Evolutionary conservation across 2,888 invertebrate genomes (phyloP).

Genomic region (Druceiella hillmani): DNA sequence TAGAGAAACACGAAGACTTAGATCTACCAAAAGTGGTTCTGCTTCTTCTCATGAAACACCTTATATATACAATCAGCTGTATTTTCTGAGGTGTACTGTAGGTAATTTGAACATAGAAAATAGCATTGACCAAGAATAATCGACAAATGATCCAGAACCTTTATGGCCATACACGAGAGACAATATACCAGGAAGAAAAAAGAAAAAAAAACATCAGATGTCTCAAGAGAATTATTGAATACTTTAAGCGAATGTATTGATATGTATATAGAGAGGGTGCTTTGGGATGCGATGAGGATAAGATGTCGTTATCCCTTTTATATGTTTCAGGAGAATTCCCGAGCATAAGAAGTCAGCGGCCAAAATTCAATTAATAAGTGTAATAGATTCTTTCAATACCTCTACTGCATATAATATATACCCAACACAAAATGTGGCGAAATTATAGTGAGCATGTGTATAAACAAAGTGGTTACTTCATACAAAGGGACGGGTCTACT

Average conservation of each 20-base stretch:
- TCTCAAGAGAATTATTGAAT: constrained; percentile 18
- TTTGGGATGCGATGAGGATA: constrained; percentile 16
- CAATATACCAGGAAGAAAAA: constrained; percentile 19
- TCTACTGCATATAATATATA: constrained; percentile 14
- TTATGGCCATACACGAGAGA: constrained; percentile 17
- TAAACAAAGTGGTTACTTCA: constrained; percentile 17
- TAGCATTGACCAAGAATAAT: constrained; percentile 19
- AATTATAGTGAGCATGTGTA: constrained; percentile 17
- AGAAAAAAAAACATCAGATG: constrained; percentile 17
- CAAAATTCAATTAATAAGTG: constrained; percentile 13
- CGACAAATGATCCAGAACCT: constrained; percentile 21
- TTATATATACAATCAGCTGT: constrained; percentile 20
- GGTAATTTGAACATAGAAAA: constrained; percentile 20
- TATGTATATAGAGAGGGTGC: constrained; percentile 16
- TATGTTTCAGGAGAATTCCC: constrained; percentile 17
- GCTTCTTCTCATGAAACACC: constrained; percentile 13
- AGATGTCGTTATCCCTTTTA: constrained; percentile 16
- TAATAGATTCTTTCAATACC: constrained; percentile 15
- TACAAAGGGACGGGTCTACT: constrained; percentile 13
- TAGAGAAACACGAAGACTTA: constrained; percentile 20
- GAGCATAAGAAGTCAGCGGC: constrained; percentile 17
- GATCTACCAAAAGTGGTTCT: constrained; percentile 13
- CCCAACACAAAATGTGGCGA: constrained; percentile 15
- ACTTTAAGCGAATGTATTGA: constrained; percentile 19
- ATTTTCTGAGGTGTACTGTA: constrained; percentile 21